Conservation (phyloP, 2,113 vertebrate genomes). For the Fukomys damarensis region DNA sequence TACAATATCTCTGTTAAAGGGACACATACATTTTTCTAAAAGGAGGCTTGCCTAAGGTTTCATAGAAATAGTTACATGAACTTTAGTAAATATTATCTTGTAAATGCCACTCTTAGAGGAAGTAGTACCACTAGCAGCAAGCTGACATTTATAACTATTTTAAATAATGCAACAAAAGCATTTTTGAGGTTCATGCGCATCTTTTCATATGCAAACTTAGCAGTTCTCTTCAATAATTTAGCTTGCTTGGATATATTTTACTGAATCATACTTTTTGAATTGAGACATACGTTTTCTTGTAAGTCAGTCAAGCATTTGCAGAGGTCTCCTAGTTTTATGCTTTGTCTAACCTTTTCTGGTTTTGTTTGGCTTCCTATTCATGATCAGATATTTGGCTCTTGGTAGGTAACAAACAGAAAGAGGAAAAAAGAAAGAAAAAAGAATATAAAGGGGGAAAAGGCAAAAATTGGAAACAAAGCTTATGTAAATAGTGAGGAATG, state of each 20-base stretch:
- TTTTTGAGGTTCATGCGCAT: slow-evolving; percentile 82
- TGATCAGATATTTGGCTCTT: neutral
- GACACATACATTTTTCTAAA: slow-evolving; percentile 33
- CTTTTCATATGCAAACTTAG: slow-evolving; percentile 78
- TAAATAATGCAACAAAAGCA: slow-evolving; percentile 88
- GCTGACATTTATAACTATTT: slow-evolving; percentile 85
- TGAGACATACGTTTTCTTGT: slow-evolving; percentile 69
- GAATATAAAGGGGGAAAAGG: no score
- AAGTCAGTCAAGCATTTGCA: slow-evolving; percentile 28
- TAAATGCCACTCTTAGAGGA: slow-evolving; percentile 83
- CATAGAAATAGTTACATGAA: slow-evolving; percentile 77
- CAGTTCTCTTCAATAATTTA: slow-evolving; percentile 85
- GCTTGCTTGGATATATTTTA: slow-evolving; percentile 74
- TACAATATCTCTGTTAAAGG: neutral
- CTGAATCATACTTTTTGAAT: slow-evolving; percentile 72
- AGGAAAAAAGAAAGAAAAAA: no score
- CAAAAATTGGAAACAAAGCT: no score
- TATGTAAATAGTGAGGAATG: no score
- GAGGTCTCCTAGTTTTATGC: neutral
- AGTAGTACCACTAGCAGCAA: slow-evolving; percentile 76
- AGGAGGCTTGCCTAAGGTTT: slow-evolving; percentile 23
- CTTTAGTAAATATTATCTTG: slow-evolving; percentile 83
- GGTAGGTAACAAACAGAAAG: neutral
- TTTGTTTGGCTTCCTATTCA: neutral
- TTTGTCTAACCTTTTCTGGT: neutral